phyloP scores from a whole-genome alignment of 1,140 invertebrate genomes.

The Chlorops oryzae region DNA sequence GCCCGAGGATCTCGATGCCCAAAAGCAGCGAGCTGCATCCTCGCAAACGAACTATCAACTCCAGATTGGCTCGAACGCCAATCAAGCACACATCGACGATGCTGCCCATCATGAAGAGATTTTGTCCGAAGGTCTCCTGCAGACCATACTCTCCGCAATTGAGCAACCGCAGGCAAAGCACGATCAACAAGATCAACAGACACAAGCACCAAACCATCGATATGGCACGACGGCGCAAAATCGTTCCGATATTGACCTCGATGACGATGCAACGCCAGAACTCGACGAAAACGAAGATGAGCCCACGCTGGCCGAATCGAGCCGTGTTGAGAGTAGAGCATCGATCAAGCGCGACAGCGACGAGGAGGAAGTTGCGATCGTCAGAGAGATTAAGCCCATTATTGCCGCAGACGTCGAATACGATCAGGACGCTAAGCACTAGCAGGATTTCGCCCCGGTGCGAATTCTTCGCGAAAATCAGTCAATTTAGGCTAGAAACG shows the following conservation, averaged over 20 bases:
- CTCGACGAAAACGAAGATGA: constrained; percentile 16
- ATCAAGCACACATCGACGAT: constrained; percentile 29
- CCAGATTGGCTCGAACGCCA: constrained; percentile 21
- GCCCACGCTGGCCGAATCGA: constrained; percentile 14
- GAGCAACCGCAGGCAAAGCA: constrained; percentile 52
- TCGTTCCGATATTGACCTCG: constrained; percentile 30
- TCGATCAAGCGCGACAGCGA: constrained; percentile 16
- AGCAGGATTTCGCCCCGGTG: neutral
- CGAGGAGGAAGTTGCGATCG: constrained; percentile 23
- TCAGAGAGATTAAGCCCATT: constrained; percentile 31
- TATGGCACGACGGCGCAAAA: constrained; percentile 23
- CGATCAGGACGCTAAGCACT: constrained; percentile 26
- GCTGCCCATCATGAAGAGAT: constrained; percentile 61
- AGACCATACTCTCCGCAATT: constrained; percentile 69
- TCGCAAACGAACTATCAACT: constrained; percentile 31
- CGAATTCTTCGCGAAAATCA: too few species aligned
- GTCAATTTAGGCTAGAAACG: too few species aligned
- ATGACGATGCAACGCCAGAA: constrained; percentile 17
- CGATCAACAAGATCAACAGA: constrained; percentile 17
- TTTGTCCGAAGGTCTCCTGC: constrained; percentile 67
- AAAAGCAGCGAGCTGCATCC: constrained; percentile 58
- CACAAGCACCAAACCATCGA: constrained; percentile 21
- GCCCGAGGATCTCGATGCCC: constrained; percentile 61
- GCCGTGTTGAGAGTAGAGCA: constrained; percentile 26
- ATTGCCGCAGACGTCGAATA: constrained; percentile 23